Base-by-base conservation (phyloP, 53 echinoderm and acorn worm species). In the Mesocentrotus franciscanus region DNA sequence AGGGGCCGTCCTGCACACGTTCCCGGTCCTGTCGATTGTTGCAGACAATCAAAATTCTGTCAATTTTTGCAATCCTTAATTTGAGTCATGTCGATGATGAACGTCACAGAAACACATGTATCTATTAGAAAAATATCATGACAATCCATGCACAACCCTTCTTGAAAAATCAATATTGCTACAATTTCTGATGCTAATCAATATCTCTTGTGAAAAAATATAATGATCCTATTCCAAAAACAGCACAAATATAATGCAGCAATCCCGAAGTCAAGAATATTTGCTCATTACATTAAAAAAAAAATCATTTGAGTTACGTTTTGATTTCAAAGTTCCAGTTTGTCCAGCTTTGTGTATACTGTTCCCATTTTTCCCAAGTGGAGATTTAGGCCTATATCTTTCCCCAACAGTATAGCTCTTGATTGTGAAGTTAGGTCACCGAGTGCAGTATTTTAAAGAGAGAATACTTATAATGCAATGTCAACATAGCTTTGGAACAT, bases 81-180 rank as follows among this genome's bases (percentile, higher is more conserved):
- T 27, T 87, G 87, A 87, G 58, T 87, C 87, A 87, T 56, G 56
- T 58, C 18, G 55, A 39, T 84, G 84, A 42, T 1, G 57, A 58
- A 57, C 14, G 87, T 87, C 87, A 87, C 58, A 87, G 27, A 87
- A 57, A 58, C 57, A 59, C 58, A 58, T 56, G 57, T 58, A 87
- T 56, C 59, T 57, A 27, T 58, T 87, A 57, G n/a, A 58, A n/a
- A 87, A 87, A 87, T 57, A 87, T 87, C 84, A 87, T 87, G n/a
- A 58, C 12, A 58, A 87, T 87, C 17, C 87, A n/a, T n/a, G 87
- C 56, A 4, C n/a, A 87, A 14, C 58, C 87, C 26, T 87, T n/a
- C 3, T 58, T 58, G 27, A 1, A 12, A 87, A 87, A 87, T 87
- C 87, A 59, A 58, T 87, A 87, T 85, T 87, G 84, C 84, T 36